phyloP scores from a whole-genome alignment of 2,797 vertebrate species.

The Semaprochilodus insignis region DNA sequence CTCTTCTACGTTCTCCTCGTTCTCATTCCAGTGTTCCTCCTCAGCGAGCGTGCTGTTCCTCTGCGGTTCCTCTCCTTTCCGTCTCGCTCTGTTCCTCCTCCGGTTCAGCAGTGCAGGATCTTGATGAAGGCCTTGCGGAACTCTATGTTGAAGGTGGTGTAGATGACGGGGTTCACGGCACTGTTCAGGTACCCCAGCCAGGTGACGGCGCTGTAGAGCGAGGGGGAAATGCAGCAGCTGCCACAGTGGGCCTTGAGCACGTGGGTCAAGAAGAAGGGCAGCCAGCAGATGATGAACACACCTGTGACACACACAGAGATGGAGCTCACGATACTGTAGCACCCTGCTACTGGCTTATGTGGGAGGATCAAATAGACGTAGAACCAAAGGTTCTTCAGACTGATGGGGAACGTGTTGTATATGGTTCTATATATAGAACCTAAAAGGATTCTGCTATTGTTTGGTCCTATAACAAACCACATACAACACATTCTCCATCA shows the following conservation, averaged over 20 bases:
- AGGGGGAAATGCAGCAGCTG: constrained; percentile 79
- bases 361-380: too few species aligned
- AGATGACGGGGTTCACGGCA: constrained; percentile 82
- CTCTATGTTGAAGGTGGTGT: constrained; percentile 83
- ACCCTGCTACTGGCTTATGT: too few species aligned
- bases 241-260: constrained; percentile 80
- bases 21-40: not conserved
- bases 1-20: not conserved
- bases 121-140: constrained; percentile 83
- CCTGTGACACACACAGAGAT: constrained; percentile 64
- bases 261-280: constrained; percentile 83
- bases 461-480: too few species aligned
- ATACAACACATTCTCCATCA: too few species aligned
- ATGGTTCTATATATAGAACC: too few species aligned
- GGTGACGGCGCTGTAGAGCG: constrained; percentile 78
- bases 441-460: too few species aligned
- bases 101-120: constrained; percentile 78
- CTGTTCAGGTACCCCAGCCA: constrained; percentile 83
- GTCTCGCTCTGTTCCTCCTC: not conserved
- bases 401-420: too few species aligned
- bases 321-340: not conserved
- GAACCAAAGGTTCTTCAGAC: too few species aligned
- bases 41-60: not conserved
- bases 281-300: constrained; percentile 85
- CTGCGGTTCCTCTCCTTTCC: not conserved